Evolutionary conservation across 2,888 invertebrate genomes (phyloP).

Genomic region (Esperia sulphurella): DNA sequence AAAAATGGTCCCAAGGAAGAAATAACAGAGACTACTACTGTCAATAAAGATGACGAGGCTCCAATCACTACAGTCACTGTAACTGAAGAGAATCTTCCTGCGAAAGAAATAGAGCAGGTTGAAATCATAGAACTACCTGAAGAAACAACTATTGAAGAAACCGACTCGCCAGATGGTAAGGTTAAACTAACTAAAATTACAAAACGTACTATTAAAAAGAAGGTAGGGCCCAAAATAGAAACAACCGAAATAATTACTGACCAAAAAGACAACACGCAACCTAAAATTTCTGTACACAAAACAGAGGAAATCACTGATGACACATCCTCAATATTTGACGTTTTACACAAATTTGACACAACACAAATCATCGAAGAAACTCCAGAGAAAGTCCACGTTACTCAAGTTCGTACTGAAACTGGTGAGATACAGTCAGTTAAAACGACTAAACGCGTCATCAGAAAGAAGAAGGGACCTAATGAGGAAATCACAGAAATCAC

Average conservation of each 20-base stretch:
- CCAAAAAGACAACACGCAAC: conserved; percentile 29
- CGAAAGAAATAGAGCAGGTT: conserved; percentile 24
- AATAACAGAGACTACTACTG: conserved; percentile 61
- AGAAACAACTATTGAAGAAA: conserved; percentile 21
- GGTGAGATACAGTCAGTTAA: too few relatives aligned
- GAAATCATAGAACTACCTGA: conserved; percentile 30
- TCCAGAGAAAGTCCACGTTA: too few relatives aligned
- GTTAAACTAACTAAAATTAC: conserved; percentile 15
- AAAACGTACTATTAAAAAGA: conserved; percentile 49
- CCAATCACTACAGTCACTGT: conserved; percentile 14
- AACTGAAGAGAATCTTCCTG: conserved; percentile 21
- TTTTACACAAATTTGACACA: too few relatives aligned
- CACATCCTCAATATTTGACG: too few relatives aligned
- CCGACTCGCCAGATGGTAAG: conserved; percentile 17
- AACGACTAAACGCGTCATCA: too few relatives aligned
- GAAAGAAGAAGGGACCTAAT: too few relatives aligned
- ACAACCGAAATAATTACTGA: conserved; percentile 37
- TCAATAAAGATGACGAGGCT: conserved; percentile 45
- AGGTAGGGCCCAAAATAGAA: conserved; percentile 54
- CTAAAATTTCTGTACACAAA: conserved; percentile 30
- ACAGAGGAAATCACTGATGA: conserved; percentile 40
- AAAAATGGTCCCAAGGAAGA: conserved; percentile 58
- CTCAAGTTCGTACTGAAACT: too few relatives aligned
- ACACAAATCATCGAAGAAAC: too few relatives aligned
- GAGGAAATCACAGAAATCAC: too few relatives aligned